Base-by-base conservation (phyloP, 2,113 vertebrate genomes). In the Lathamus discolor region DNA sequence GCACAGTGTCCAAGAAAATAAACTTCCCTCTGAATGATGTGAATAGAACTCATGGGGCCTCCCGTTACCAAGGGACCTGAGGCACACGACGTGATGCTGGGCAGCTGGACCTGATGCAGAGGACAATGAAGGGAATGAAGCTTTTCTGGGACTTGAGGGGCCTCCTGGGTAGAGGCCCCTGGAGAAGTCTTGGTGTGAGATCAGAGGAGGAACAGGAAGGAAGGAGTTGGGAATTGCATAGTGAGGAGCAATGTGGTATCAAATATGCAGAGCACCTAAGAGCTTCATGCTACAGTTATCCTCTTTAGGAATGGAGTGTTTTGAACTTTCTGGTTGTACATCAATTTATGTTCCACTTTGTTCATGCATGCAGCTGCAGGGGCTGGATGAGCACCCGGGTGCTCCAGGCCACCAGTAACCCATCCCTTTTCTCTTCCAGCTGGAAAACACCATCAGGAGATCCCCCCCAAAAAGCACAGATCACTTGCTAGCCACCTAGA, bases 171-270 rank as follows among this genome's bases (percentile, higher is more conserved):
- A 57, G 69, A 75, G 67, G 78, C 70, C 33, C 8, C 88, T 75
- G 88, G 44, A 86, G 62, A 63, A 88, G 62, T 89, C 90, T 89
- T 68, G 73, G 37, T 76, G 88, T 74, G 83, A 93, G 66, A 91
- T 76, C 35, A 43, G 86, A 76, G 63, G 22, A 59, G 84, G 66
- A 86, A 64, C 24, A 28, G 81, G 81, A 92, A 80, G 74, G 41
- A 83, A 95, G 74, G 62, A 85, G 86, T 11, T 46, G 67, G 91
- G 92, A 92, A 97, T 98, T 98, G 98, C 98, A 98, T 98, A 98
- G 98, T 97, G 97, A 97, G 95, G 96, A 97, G 96, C 91, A 87
- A 75, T 51, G 66, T 59, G 70, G 84, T 86, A 94, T 92, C 88
- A 73, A 86, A 86, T 86, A 88, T 14, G 68, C 69, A 52, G 86